Base-by-base conservation (phyloP, 2,797 vertebrate genomes). In the Chiloscyllium punctatum region DNA sequence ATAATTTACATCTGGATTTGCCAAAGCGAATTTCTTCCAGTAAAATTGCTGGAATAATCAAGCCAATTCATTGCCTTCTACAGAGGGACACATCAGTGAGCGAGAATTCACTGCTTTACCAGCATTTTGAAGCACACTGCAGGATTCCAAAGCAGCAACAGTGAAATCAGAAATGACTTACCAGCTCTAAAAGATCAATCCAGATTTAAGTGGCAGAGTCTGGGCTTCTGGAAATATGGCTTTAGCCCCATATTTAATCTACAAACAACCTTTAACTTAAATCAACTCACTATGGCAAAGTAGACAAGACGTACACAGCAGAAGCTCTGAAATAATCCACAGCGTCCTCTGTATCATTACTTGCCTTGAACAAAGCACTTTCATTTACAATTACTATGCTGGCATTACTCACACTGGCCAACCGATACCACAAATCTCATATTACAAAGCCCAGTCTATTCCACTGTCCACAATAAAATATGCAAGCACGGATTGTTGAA, bases 361-460 rank as follows among this genome's bases (percentile, higher is more conserved):
- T 72, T 95, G 94, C 71, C 69, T 27, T 51, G 94, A 77, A 95
- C 94, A 95, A 95, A 95, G 94, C 94, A 95, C 71, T 95, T 95
- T 95, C 94, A 95, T 95, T 95, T 53, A 95, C 72, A 95, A 33
- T 77, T 77, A 95, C 72, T 95, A 27, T 57, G 48, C 72, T 92
- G 90, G 94, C 71, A 95, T 95, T 95, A 95, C 94, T 95, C 94
- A 95, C 71, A n/a, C 94, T 53, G 71, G 72, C 94, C 94, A 77
- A 95, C 71, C 48, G 48, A 95, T 95, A 95, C 94, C 94, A 95
- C 69, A 72, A 95, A 57, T 77, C 94, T 77, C 94, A 95, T 53
- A 95, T 95, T 95, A 95, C 94, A 95, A 95, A 95, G 72, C 48
- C 71, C 94, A 53, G 94, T 95, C 94, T 95, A 74, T 95, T 95